Evolutionary conservation across 2,797 vertebrate species (phyloP).

Genomic region (Octomys mimax): DNA sequence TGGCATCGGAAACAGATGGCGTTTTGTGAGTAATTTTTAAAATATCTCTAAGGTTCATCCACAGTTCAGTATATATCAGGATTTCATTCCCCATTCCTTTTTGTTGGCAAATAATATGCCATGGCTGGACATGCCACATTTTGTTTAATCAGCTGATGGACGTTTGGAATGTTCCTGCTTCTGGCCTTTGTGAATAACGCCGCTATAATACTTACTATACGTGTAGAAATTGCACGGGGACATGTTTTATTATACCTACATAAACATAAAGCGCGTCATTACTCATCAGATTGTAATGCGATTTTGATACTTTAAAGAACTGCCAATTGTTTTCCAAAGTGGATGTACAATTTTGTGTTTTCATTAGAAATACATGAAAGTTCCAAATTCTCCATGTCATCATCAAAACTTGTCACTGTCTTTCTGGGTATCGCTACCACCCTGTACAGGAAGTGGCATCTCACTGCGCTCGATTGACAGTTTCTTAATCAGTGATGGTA

Average conservation of each 20-base stretch:
- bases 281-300: not conserved
- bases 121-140: not conserved
- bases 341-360: not conserved
- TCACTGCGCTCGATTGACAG: not conserved
- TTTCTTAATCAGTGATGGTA: not conserved
- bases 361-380: not conserved
- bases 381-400: conserved; percentile 17
- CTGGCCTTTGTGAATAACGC: not conserved
- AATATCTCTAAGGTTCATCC: conserved; percentile 1
- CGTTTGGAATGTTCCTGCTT: conserved; percentile 17
- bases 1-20: not conserved
- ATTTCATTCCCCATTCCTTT: not conserved
- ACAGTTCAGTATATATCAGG: not conserved
- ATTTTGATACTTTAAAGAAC: conserved; percentile 32
- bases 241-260: not conserved
- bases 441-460: not conserved
- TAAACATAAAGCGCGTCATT: not conserved
- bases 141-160: conserved; percentile 2
- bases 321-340: not conserved
- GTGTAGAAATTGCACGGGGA: not conserved
- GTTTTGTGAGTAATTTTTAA: not conserved
- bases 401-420: not conserved
- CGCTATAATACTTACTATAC: not conserved
- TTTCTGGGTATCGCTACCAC: not conserved
- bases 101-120: not conserved